phyloP scores from a whole-genome alignment of 2,888 invertebrate genomes.

The Stramonita haemastoma region DNA sequence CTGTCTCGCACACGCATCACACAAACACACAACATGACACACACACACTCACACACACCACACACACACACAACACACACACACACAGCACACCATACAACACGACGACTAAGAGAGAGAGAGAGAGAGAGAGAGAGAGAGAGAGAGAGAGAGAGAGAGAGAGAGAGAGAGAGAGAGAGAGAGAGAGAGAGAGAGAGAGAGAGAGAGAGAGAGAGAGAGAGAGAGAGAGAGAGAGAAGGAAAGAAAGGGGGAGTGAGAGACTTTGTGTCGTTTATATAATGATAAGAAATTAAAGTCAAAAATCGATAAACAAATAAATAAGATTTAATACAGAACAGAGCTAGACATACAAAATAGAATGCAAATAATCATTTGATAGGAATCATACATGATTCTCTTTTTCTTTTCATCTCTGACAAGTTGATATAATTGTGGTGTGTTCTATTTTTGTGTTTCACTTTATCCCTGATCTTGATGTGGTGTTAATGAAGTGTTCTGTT shows the following conservation, averaged over 20 bases:
- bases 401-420: not conserved
- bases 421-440: not conserved
- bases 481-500: not conserved
- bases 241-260: not conserved
- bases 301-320: not conserved
- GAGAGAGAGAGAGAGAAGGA: not conserved
- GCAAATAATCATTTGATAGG: not conserved
- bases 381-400: not conserved
- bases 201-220: not conserved
- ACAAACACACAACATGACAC: too few species aligned
- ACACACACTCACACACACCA: too few species aligned
- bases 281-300: not conserved
- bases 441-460: not conserved
- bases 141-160: not conserved
- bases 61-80: too few species aligned
- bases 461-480: too few species aligned
- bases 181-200: not conserved
- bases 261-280: not conserved
- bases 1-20: too few species aligned
- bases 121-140: too few species aligned
- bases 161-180: not conserved
- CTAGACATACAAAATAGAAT: not conserved
- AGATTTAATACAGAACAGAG: not conserved
- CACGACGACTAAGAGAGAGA: too few species aligned
- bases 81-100: too few species aligned